Evolutionary conservation across 2,888 invertebrate genomes (phyloP), one percentile per base, ranked within the genome.

Genomic region (Halictus quadricinctus): DNA sequence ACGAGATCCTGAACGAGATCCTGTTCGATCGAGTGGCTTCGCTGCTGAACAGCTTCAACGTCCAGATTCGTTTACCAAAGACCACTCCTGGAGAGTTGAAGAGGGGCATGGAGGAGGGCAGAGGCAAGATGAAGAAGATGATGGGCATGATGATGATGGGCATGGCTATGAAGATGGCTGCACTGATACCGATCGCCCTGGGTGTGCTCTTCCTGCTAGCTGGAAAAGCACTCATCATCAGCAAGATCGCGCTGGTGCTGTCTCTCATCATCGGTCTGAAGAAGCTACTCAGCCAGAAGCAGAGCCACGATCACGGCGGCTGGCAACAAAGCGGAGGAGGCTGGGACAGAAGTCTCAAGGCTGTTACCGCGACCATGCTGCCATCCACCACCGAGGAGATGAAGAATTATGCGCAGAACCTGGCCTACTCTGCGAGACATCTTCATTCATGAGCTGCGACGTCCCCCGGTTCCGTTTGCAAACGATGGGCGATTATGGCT

Each of bases 71-170:
- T 41, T 95, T 98, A 90, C 98, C 98, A 0, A 97, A 96, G 93
- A 95, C 97, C 82, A 95, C 96, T 10, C 96, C 96, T 2, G 95
- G 96, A 70, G 97, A 97, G 85, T 94, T 97, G 29, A 96, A 97
- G 89, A 95, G 96, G 29, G 96, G 97, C 66, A 95, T 97, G 72
- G 97, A 97, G 94, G 97, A 97, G 96, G 97, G 97, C 91, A 96
- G 97, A 87, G 97, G 97, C 4, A 97, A 97, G 95, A 97, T 97
- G 97, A 98, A 98, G 96, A 97, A 97, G 92, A 98, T 98, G 97
- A 97, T 98, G 97, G 96, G 97, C 58, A 97, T 97, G 96, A 97
- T 98, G 97, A 97, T 97, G 97, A 97, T 97, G 97, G 97, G 97
- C 10, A 96, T 97, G 88, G 97, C 97, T 7, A 97, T 97, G 96